Base-by-base conservation (phyloP, 2,797 vertebrate species). In the Bovichtus variegatus region DNA sequence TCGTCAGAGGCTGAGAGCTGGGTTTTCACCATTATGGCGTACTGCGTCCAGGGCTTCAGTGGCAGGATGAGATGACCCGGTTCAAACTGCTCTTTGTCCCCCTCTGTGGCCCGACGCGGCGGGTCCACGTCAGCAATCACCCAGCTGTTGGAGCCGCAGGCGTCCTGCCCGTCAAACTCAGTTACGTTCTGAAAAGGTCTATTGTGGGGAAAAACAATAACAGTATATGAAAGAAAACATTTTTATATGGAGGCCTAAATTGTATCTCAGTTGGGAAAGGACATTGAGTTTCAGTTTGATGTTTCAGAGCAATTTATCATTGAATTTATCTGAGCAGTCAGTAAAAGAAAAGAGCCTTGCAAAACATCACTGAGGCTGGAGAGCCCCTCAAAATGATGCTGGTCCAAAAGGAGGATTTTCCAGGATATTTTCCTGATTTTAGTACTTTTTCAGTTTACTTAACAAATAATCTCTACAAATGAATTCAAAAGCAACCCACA, bases 111-210 rank as follows among this genome's bases (percentile, higher is more conserved):
- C 7, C 98, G 95, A 0, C 83, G 90, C 0, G 98, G 98, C 0
- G 98, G 96, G 9, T 99, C 98, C 21, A 99, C 96, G 15, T 99
- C 98, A 11, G 97, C 96, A 6, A 99, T 98, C 0, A 97, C 97
- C 98, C 98, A 99, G 90, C 98, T 99, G 90, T 99, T 99, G 62
- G 97, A 98, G 59, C 98, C 98, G 0, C 98, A 99, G 0, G 98
- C 98, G 0, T 99, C 98, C 87, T 98, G 97, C 19, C 98, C 98
- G 0, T 99, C 98, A n/a, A 99, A 99, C 93, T 99, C 98, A 0
- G 98, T 99, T 87, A 99, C 97, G 0, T 99, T 99, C 76, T 94
- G 96, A 68, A 97, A 98, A 0, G 97, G 97, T 25, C 98, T 99
- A 66, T 57, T 58, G 47, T 43, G 21, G 34, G 0, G 18, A 23